A percentile compares a stretch with the other conserved stretches of the same genome.
Conservation (phyloP, 1,140 invertebrate species). For the Akabosia matsudoensis region DNA sequence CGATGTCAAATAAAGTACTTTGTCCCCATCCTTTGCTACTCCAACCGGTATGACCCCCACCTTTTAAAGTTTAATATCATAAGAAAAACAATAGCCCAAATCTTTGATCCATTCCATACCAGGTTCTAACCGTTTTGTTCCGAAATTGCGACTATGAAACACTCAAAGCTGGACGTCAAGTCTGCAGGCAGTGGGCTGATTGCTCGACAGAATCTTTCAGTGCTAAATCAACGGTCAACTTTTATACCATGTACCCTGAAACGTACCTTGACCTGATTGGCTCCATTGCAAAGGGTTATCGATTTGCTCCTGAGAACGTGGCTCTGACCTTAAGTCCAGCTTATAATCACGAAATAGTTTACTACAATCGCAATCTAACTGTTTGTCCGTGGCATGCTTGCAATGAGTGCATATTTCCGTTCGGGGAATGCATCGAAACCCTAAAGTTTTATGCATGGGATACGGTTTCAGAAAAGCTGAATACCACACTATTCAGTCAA, state of each 20-base stretch:
- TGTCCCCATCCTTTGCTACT: not conserved
- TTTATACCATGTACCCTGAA: slow-evolving; percentile 14
- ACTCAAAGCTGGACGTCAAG: not conserved
- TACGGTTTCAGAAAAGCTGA: not conserved
- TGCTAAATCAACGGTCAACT: not conserved
- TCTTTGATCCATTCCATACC: not conserved
- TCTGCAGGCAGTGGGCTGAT: not conserved
- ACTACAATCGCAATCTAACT: not conserved
- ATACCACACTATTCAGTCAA: not conserved
- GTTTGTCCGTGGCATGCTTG: slow-evolving; percentile 4
- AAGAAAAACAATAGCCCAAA: not conserved
- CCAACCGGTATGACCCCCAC: not conserved
- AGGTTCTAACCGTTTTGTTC: not conserved
- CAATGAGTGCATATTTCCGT: slow-evolving; percentile 1
- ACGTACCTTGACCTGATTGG: not conserved
- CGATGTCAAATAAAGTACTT: not conserved
- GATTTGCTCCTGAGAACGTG: not conserved
- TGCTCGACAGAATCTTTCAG: not conserved
- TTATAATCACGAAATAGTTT: not conserved
- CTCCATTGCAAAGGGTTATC: not conserved
- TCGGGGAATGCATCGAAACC: not conserved
- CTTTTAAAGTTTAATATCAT: too few species aligned
- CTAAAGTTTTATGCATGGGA: slow-evolving; percentile 13
- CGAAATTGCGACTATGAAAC: not conserved
- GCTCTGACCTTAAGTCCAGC: not conserved